Conservation (phyloP, 2,113 vertebrate genomes). For the Platichthys flesus region DNA sequence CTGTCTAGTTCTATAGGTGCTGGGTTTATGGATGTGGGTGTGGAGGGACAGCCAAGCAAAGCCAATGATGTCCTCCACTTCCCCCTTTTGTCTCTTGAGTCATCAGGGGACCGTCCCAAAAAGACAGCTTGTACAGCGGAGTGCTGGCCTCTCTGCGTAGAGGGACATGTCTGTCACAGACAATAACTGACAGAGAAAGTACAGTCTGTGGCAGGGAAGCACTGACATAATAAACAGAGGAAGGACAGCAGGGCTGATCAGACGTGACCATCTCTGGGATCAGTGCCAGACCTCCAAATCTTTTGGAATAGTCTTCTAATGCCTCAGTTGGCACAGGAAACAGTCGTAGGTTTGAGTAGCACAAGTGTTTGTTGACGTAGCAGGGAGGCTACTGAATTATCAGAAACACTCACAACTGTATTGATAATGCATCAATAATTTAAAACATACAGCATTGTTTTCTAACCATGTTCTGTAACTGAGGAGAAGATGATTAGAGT, state of each 20-base stretch:
- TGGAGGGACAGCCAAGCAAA: constrained; percentile 12
- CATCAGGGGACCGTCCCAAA: constrained; percentile 43
- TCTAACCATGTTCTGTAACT: too few relatives aligned
- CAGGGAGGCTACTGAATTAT: too few relatives aligned
- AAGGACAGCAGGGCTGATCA: constrained; percentile 5
- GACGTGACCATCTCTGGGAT: constrained; percentile 1
- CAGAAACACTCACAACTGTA: too few relatives aligned
- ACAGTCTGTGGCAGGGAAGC: constrained; percentile 30
- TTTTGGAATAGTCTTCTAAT: constrained; percentile 8
- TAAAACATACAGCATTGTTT: too few relatives aligned
- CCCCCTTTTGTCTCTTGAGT: constrained; percentile 43
- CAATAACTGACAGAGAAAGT: constrained; percentile 31
- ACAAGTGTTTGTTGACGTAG: too few relatives aligned
- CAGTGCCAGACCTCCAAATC: not conserved
- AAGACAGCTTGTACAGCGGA: constrained; percentile 13
- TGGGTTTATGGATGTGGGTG: not conserved
- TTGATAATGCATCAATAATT: too few relatives aligned
- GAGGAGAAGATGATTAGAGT: too few relatives aligned
- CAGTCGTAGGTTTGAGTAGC: too few relatives aligned
- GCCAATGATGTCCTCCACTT: constrained; percentile 43
- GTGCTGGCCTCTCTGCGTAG: not conserved
- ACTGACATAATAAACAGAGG: constrained; percentile 33
- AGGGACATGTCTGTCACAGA: not conserved
- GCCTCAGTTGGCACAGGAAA: not conserved
- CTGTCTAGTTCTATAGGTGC: not conserved